phyloP scores from a whole-genome alignment of 2,888 invertebrate species.

The Caenorhabditis japonica region DNA sequence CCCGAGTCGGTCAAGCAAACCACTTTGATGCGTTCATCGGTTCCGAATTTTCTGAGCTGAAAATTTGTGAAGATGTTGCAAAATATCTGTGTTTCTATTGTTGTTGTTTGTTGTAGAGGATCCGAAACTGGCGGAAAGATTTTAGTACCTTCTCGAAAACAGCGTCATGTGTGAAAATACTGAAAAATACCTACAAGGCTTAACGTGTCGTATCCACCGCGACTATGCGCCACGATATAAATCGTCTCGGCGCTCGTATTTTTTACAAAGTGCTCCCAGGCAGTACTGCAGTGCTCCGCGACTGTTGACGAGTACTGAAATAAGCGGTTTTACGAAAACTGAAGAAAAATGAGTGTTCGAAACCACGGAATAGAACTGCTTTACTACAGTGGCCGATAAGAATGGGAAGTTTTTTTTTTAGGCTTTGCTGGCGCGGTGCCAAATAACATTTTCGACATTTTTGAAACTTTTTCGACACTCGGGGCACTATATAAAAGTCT shows the following conservation, averaged over 20 bases:
- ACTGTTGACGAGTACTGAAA: conserved; percentile 81
- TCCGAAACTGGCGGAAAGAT: too few species aligned
- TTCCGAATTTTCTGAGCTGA: conserved; percentile 24
- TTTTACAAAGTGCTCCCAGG: conserved; percentile 84
- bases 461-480: not conserved
- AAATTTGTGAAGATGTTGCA: not conserved
- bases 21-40: conserved; percentile 18
- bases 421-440: too few species aligned
- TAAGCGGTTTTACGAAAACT: not conserved
- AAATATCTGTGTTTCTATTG: not conserved
- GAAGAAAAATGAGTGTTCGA: too few species aligned
- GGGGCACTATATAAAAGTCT: not conserved
- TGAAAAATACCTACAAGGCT: conserved; percentile 24
- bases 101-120: not conserved
- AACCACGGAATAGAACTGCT: too few species aligned
- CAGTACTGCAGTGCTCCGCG: conserved; percentile 82
- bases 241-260: conserved; percentile 82
- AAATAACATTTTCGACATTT: not conserved
- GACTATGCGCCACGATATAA: conserved; percentile 86
- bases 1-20: conserved; percentile 43
- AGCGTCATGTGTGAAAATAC: not conserved
- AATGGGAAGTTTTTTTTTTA: too few species aligned
- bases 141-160: too few species aligned
- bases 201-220: conserved; percentile 84
- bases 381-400: too few species aligned